These are phyloP conservation scores for Pangasianodon hypophthalmus DNA, from an alignment of 2,113 vertebrate species.

Conservation along the genomic window DNA sequence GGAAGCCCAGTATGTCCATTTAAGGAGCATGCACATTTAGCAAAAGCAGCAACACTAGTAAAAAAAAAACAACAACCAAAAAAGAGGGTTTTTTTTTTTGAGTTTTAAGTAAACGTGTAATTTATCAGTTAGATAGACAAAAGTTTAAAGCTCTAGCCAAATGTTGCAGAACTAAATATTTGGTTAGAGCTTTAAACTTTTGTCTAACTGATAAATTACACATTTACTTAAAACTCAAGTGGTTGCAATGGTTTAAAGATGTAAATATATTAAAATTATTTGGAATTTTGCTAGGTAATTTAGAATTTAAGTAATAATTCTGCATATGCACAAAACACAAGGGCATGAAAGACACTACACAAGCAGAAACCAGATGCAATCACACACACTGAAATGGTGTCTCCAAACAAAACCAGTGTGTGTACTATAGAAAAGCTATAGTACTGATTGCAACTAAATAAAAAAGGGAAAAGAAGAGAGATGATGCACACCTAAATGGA, in stretches of 20 bases:
- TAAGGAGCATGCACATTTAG: not conserved
- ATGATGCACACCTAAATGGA: not conserved
- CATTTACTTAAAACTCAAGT: not conserved
- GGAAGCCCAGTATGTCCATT: not conserved
- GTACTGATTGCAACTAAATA: not conserved
- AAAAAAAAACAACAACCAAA: not conserved
- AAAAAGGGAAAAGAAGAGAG: not conserved
- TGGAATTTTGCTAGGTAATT: not conserved
- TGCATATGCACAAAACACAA: not conserved
- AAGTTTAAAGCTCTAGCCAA: too few relatives aligned
- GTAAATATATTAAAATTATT: not conserved
- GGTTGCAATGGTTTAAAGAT: not conserved
- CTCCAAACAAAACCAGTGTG: not conserved
- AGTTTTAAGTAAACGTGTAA: too few relatives aligned
- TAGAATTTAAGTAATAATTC: not conserved
- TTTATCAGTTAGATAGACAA: too few relatives aligned
- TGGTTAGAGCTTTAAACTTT: not conserved
- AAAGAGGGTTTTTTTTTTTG: too few relatives aligned
- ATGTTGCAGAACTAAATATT: not conserved
- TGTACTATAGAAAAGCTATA: not conserved
- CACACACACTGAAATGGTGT: not conserved
- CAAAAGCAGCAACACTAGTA: not conserved
- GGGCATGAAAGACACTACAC: not conserved
- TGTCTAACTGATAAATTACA: not conserved
- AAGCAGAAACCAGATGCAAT: not conserved